Evolutionary conservation across 2,888 invertebrate genomes (phyloP), one percentile per base, ranked within the genome.

Genomic region (Patella depressa): DNA sequence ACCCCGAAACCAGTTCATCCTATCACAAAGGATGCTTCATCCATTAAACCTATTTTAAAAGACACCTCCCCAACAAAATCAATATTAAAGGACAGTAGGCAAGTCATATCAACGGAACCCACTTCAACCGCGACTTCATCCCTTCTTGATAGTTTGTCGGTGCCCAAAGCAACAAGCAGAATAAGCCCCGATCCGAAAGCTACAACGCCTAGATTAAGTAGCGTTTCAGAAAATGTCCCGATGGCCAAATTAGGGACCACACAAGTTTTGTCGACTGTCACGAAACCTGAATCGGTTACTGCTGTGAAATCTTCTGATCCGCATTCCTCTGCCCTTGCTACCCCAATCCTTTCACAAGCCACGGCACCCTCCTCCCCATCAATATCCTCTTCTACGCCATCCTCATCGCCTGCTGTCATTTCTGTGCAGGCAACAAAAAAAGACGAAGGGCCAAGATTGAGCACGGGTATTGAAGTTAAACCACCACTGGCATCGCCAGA

Each of bases 311-410:
- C 17, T 54, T 53, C 29, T 53, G 15, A 55, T 15, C 34, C n/a
- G 69, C 71, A 53, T 34, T 55, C 75, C 75, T 74, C 76, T 71
- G 34, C 55, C 15, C 7, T 34, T 9, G 15, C 70, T 53, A 73
- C 15, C 53, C 54, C 24, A 5, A 71, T 69, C 7, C 73, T 71
- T 45, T 45, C 9, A 45, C 45, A 45, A 4, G 45, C 45, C 45
- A 73, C 65, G 53, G 72, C 78, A 15, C 69, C 75, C 12, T 71
- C 72, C 24, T 72, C 76, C 2, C 72, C 72, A 34, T 65, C 78
- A 9, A 45, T 69, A 55, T 24, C 78, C 55, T 73, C 73, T 17
- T 34, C 71, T 53, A 54, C 74, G 14, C 34, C 71, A 24, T 69
- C 53, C n/a, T 54, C 55, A 24, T 34, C 72, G 7, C 72, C 74